phyloP scores from a whole-genome alignment of 2,888 invertebrate species.

The Lithophane leautieri region DNA sequence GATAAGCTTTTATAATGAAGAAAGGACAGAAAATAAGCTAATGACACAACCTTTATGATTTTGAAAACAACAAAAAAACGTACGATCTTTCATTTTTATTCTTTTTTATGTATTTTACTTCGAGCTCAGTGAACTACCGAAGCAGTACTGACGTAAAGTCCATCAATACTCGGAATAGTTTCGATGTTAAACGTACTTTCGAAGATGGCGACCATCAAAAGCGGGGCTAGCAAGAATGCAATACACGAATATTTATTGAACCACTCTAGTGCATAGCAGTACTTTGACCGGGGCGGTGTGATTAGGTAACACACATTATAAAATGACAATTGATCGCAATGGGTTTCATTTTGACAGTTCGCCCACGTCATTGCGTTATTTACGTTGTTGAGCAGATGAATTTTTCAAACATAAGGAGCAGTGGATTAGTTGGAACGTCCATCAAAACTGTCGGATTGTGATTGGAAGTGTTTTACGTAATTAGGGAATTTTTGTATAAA shows the following conservation, averaged over 20 bases:
- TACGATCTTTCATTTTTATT: not conserved
- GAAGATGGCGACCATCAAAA: slow-evolving; percentile 13
- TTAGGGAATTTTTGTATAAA: too few relatives aligned
- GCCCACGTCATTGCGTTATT: too few relatives aligned
- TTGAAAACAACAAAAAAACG: not conserved
- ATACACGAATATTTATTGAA: not conserved
- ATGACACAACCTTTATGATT: not conserved
- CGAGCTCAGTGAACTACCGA: slow-evolving; percentile 16
- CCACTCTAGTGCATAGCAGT: not conserved
- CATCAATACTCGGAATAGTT: slow-evolving; percentile 21
- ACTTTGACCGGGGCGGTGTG: not conserved
- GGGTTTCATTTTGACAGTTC: too few relatives aligned
- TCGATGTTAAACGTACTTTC: slow-evolving; percentile 13
- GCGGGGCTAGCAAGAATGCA: not conserved
- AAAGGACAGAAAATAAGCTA: not conserved
- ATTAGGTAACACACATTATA: too few relatives aligned
- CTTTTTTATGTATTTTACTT: slow-evolving; percentile 3
- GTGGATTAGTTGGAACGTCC: too few relatives aligned
- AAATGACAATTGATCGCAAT: too few relatives aligned
- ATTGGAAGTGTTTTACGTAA: too few relatives aligned
- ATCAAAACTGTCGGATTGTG: too few relatives aligned
- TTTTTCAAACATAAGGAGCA: too few relatives aligned
- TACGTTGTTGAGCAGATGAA: too few relatives aligned
- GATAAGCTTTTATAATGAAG: not conserved
- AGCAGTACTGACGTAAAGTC: slow-evolving; percentile 38